Conservation (phyloP, 2,888 invertebrate species). For the Cephonodes hylas region DNA sequence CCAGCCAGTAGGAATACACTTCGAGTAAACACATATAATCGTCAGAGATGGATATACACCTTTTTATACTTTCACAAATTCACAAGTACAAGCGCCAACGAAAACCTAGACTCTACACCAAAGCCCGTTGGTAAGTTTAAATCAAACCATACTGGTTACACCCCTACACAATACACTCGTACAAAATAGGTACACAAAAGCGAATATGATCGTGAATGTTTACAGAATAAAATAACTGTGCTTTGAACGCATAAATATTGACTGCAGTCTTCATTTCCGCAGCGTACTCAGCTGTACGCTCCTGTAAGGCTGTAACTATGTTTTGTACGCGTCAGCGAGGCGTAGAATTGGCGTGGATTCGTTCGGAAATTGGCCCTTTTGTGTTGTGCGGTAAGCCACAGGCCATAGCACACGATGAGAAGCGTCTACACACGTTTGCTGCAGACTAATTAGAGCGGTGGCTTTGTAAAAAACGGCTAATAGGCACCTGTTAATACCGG, state of each 20-base stretch:
- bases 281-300: background rate
- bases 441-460: conserved; percentile 21
- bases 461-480: conserved; percentile 18
- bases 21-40: no score
- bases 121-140: no score
- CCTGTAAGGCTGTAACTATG: background rate
- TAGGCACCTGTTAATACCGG: conserved; percentile 12
- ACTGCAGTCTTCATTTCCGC: background rate
- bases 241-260: background rate
- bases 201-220: background rate
- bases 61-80: no score
- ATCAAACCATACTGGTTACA: no score
- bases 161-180: background rate
- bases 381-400: conserved; percentile 15
- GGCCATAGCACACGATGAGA: conserved; percentile 5
- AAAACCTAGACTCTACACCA: no score
- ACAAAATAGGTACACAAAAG: background rate
- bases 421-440: conserved; percentile 8
- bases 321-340: conserved; percentile 16
- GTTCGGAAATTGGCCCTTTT: conserved; percentile 49
- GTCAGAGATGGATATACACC: no score
- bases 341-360: conserved; percentile 35
- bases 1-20: no score
- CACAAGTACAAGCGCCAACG: no score
- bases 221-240: background rate